phyloP scores from a whole-genome alignment of 2,113 vertebrate genomes.

The Helogale parvula region DNA sequence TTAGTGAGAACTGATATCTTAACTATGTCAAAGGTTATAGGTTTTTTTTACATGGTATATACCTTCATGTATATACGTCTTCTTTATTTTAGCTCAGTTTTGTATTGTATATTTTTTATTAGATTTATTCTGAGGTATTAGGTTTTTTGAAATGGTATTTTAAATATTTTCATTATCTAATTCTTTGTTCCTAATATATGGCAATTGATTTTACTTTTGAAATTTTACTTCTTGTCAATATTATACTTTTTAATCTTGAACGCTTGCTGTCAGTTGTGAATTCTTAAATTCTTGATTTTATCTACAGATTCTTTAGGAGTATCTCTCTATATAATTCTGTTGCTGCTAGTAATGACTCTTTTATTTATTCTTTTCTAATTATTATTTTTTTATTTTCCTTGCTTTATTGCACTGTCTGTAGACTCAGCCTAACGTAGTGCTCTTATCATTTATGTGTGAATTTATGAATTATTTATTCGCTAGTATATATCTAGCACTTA shows the following conservation, averaged over 20 bases:
- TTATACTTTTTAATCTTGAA: neutral
- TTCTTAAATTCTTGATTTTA: conserved; percentile 23
- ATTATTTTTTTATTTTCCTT: conserved; percentile 4
- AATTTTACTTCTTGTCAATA: conserved; percentile 32
- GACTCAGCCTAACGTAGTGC: neutral
- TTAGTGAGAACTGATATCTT: conserved; percentile 16
- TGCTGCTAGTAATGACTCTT: neutral
- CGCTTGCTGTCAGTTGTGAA: neutral
- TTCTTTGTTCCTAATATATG: neutral
- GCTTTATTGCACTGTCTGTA: neutral
- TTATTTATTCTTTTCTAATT: neutral
- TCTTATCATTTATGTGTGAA: neutral
- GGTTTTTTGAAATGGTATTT: neutral
- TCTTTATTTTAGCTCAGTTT: neutral
- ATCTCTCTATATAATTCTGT: neutral
- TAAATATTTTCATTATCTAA: neutral
- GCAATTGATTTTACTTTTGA: conserved; percentile 38
- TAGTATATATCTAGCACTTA: neutral
- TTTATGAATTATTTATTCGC: neutral
- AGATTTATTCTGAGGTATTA: neutral
- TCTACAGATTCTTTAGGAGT: neutral
- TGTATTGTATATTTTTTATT: conserved; percentile 18
- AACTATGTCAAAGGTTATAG: conserved; percentile 1
- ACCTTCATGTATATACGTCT: neutral
- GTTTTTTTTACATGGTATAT: neutral